Evolutionary conservation across 1,140 invertebrate species (phyloP).

Genomic region (Drosophila takahashii): DNA sequence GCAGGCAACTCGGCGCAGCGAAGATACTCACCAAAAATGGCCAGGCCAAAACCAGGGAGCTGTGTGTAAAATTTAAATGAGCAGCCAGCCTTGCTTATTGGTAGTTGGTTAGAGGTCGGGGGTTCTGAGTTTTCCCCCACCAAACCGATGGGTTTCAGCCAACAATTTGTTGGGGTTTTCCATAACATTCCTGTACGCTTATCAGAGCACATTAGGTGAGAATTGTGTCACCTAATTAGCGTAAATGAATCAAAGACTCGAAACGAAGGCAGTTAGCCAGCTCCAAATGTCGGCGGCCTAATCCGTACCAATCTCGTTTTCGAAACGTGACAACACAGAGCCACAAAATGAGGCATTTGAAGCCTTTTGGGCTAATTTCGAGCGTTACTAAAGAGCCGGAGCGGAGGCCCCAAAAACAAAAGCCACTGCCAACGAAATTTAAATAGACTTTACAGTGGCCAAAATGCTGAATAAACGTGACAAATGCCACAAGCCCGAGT

Average conservation of each 20-base stretch:
- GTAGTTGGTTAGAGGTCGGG: constrained; percentile 3
- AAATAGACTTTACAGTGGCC: constrained; percentile 52
- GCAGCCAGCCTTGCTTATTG: constrained; percentile 35
- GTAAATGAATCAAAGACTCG: constrained; percentile 81
- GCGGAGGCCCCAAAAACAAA: constrained; percentile 3
- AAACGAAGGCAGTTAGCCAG: constrained; percentile 51
- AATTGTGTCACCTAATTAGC: constrained; percentile 84
- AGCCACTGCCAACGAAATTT: constrained; percentile 33
- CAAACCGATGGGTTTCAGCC: constrained; percentile 25
- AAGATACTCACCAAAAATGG: constrained; percentile 72
- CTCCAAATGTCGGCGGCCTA: constrained; percentile 39
- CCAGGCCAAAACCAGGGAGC: constrained; percentile 53
- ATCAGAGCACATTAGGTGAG: constrained; percentile 83
- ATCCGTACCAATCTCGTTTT: constrained; percentile 67
- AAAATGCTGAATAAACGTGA: constrained; percentile 55
- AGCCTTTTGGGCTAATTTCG: constrained; percentile 62
- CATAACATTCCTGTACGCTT: constrained; percentile 66
- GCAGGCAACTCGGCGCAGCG: constrained; percentile 44
- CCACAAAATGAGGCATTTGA: constrained; percentile 60
- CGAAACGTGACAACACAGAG: constrained; percentile 69
- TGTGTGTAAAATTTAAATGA: constrained; percentile 81
- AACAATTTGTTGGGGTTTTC: constrained; percentile 69
- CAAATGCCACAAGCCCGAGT: constrained; percentile 34
- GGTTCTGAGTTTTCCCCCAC: neutral
- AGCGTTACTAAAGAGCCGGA: constrained; percentile 40